phyloP scores from a whole-genome alignment of 2,797 vertebrate genomes.

The Epinephelus awoara region DNA sequence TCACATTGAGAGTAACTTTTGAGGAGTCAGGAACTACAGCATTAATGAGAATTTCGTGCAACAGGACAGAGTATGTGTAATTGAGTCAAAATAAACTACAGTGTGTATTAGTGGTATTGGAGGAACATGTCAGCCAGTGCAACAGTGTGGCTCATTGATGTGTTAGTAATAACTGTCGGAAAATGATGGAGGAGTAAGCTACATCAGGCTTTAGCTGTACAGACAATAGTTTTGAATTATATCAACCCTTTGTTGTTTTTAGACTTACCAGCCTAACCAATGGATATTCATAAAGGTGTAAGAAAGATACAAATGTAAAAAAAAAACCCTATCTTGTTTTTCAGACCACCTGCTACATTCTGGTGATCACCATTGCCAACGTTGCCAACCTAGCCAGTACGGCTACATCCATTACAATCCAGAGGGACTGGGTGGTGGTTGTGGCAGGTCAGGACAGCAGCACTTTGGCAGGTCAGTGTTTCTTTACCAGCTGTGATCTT shows the following conservation, averaged over 20 bases:
- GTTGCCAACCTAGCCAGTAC: conserved; percentile 98
- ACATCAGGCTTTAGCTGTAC: background rate
- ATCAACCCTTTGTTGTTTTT: background rate
- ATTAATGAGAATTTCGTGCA: too few species aligned
- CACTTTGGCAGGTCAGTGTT: conserved; percentile 92
- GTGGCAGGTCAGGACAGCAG: conserved; percentile 96
- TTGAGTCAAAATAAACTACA: too few species aligned
- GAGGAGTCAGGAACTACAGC: too few species aligned
- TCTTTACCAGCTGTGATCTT: background rate
- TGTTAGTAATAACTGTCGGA: too few species aligned
- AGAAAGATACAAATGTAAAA: background rate
- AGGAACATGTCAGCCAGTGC: too few species aligned
- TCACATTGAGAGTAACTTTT: background rate
- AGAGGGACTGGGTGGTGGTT: conserved; percentile 99
- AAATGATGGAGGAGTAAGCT: background rate
- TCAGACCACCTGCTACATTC: conserved; percentile 95
- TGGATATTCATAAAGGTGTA: background rate
- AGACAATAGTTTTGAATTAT: background rate
- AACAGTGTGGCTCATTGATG: too few species aligned
- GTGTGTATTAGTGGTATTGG: too few species aligned
- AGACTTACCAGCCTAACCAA: background rate
- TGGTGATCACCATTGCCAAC: conserved; percentile 97
- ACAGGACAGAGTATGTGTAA: too few species aligned
- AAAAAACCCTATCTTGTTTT: conserved; percentile 24
- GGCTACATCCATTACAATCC: conserved; percentile 96